phyloP scores from a whole-genome alignment of 2,113 vertebrate genomes.

The Uropsilus gracilis region DNA sequence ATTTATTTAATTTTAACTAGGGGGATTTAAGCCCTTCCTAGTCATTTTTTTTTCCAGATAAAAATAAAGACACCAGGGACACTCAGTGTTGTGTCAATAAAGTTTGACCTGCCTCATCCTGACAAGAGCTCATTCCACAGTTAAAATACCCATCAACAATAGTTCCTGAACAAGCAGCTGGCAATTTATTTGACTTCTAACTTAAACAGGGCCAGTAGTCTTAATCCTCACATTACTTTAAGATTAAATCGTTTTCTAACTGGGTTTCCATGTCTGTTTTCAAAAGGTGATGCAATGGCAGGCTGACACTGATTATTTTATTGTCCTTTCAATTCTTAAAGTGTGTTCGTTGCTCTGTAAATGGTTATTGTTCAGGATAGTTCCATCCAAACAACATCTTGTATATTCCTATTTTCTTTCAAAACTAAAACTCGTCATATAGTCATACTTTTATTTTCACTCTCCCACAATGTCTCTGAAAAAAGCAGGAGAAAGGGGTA shows the following conservation, averaged over 20 bases:
- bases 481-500: neutral
- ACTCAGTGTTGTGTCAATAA: neutral
- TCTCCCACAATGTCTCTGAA: neutral
- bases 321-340: neutral
- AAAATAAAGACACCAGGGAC: constrained; percentile 9
- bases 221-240: neutral
- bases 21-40: constrained; percentile 12
- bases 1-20: constrained; percentile 42
- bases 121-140: neutral
- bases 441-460: neutral
- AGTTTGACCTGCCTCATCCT: neutral
- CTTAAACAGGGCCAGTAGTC: neutral
- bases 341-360: neutral
- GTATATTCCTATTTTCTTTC: neutral
- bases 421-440: neutral
- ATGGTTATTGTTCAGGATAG: neutral
- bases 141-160: constrained; percentile 2
- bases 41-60: neutral
- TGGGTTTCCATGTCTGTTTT: neutral
- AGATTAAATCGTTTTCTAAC: neutral
- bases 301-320: neutral
- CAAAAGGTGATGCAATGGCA: neutral
- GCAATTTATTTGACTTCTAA: neutral
- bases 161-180: neutral
- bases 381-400: neutral